Conservation (phyloP, 2,888 invertebrate species). For the Tachystola acroxantha region DNA sequence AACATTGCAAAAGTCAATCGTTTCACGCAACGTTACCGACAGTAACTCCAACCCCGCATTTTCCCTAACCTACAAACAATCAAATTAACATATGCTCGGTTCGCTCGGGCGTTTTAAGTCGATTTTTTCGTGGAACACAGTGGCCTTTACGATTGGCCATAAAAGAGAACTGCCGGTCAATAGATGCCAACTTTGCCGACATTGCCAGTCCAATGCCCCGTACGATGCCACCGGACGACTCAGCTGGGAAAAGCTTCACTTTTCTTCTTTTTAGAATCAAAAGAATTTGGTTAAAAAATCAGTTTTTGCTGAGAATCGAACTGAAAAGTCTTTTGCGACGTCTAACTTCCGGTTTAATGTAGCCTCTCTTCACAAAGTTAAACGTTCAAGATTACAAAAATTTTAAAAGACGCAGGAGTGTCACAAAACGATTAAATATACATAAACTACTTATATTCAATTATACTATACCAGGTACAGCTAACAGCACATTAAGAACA, state of each 20-base stretch:
- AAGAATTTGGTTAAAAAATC: slow-evolving; percentile 1
- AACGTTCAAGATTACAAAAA: too few species aligned
- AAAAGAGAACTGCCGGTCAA: slow-evolving; percentile 52
- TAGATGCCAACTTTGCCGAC: slow-evolving; percentile 26
- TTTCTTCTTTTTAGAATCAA: slow-evolving; percentile 16
- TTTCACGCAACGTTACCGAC: too few species aligned
- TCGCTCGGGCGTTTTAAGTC: slow-evolving; percentile 12
- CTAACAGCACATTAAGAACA: too few species aligned
- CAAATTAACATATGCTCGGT: slow-evolving; percentile 6
- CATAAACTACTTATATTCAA: too few species aligned
- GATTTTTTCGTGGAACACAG: slow-evolving; percentile 39
- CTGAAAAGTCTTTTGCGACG: too few species aligned
- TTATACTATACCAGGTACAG: too few species aligned
- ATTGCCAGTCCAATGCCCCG: slow-evolving; percentile 14
- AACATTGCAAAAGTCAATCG: too few species aligned
- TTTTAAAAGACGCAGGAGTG: too few species aligned
- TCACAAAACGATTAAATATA: too few species aligned
- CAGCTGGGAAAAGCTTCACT: slow-evolving; percentile 1
- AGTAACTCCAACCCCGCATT: not conserved
- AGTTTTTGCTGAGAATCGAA: not conserved
- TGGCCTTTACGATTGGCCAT: slow-evolving; percentile 52
- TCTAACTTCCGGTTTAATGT: too few species aligned
- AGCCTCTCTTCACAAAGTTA: too few species aligned
- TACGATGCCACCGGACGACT: not conserved
- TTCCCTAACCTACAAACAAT: slow-evolving; percentile 1